Conservation (phyloP, 1,140 invertebrate genomes). For the Yoshiicerus persimilis region DNA sequence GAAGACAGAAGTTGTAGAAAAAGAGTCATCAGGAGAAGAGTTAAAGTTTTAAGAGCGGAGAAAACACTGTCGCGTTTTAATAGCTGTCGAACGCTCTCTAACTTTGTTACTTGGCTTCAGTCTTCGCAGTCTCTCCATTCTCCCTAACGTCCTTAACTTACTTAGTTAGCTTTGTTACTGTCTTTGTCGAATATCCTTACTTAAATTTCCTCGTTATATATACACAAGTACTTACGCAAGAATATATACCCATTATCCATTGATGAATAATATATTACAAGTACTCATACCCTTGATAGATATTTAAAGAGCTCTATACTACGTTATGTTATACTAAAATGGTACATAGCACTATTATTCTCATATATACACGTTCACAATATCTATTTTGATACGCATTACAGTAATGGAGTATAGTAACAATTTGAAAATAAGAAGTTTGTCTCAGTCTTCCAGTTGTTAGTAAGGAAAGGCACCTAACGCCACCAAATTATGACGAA, state of each 20-base stretch:
- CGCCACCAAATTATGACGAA: background rate
- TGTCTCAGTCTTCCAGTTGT: background rate
- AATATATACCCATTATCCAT: too few relatives aligned
- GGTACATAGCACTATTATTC: background rate
- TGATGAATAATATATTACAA: background rate
- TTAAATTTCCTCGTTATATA: background rate
- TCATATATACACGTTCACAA: background rate
- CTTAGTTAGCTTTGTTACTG: background rate
- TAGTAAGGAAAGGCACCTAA: background rate
- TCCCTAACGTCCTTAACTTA: slow-evolving; percentile 7
- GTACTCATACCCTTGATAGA: background rate
- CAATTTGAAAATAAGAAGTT: background rate
- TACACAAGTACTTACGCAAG: too few relatives aligned
- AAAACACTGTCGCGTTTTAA: slow-evolving; percentile 4
- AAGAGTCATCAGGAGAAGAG: slow-evolving; percentile 1
- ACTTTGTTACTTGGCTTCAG: background rate
- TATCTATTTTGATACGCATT: too few relatives aligned
- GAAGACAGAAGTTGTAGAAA: background rate
- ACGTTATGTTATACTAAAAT: too few relatives aligned
- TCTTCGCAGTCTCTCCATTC: background rate
- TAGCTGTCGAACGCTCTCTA: slow-evolving; percentile 2
- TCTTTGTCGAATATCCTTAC: background rate
- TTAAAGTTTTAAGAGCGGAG: slow-evolving; percentile 17
- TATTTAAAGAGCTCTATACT: background rate
- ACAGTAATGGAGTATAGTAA: background rate